Evolutionary conservation across 2,113 vertebrate species (phyloP).

Genomic region (human): GRCh38 chr2:3706001-3706500

Average conservation of each 20-base stretch:
- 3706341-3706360: neutral
- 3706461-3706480: neutral
- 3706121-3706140: neutral
- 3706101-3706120: neutral
- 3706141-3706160: neutral
- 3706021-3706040: neutral
- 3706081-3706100: neutral
- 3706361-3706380: neutral
- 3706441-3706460: neutral
- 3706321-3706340: neutral
- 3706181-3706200: neutral
- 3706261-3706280: too few species aligned
- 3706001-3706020: neutral
- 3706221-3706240: neutral
- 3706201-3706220: neutral
- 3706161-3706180: neutral
- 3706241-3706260: fast-evolving
- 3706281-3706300: fast-evolving
- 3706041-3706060: neutral
- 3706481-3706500: neutral
- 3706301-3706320: neutral
- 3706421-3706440: neutral
- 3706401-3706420: neutral
- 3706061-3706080: neutral
- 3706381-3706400: neutral